Conservation (phyloP, 2,888 invertebrate genomes). For the Drosophila phalerata region DNA sequence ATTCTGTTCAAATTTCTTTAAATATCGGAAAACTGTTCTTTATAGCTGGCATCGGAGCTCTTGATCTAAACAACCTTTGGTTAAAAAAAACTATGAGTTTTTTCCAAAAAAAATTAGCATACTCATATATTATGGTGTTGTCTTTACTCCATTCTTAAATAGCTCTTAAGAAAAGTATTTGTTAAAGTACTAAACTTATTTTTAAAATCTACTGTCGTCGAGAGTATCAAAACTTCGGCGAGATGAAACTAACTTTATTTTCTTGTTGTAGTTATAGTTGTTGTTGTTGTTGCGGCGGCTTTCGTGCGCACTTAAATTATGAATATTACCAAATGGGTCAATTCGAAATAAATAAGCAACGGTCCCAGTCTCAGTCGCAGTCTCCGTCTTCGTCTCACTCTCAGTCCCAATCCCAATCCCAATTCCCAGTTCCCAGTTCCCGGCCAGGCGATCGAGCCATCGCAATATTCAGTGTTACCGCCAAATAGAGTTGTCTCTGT, state of each 20-base stretch:
- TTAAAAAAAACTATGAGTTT: too few relatives aligned
- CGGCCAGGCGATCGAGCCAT: conserved; percentile 14
- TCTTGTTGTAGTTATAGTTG: conserved; percentile 8
- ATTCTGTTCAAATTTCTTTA: not conserved
- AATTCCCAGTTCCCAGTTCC: conserved; percentile 2
- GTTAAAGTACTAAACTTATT: too few relatives aligned
- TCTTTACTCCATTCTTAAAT: too few relatives aligned
- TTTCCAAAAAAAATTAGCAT: too few relatives aligned
- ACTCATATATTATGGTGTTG: too few relatives aligned
- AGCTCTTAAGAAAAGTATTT: too few relatives aligned
- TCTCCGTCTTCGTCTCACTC: not conserved
- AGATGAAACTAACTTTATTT: too few relatives aligned
- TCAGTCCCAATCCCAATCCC: not conserved
- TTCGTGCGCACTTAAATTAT: conserved; percentile 83
- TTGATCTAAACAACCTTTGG: too few relatives aligned
- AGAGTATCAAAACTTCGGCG: not conserved
- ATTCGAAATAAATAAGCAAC: conserved; percentile 84
- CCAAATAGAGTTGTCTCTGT: conserved; percentile 82
- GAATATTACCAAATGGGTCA: conserved; percentile 85
- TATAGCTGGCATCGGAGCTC: too few relatives aligned
- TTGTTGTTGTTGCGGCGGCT: conserved; percentile 56
- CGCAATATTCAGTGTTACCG: conserved; percentile 27
- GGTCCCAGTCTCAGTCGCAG: conserved; percentile 14
- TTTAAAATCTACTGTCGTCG: too few relatives aligned
- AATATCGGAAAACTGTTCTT: too few relatives aligned